Evolutionary conservation across 2,888 invertebrate genomes (phyloP).

Genomic region (Athrips mouffetella): DNA sequence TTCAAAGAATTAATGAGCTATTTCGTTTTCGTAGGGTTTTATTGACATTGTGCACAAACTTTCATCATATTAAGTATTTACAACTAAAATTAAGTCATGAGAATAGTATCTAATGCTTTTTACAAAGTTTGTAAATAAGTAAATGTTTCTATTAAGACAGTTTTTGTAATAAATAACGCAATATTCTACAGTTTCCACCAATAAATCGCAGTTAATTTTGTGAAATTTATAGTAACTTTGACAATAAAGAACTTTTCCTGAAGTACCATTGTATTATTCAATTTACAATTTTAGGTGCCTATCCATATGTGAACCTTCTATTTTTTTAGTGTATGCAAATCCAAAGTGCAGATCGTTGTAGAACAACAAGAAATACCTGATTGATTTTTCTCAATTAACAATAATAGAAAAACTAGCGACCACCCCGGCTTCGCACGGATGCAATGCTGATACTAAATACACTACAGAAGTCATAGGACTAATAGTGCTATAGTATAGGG

Average conservation of each 20-base stretch:
- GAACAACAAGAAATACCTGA: too few relatives aligned
- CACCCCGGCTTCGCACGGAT: too few relatives aligned
- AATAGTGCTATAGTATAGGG: too few relatives aligned
- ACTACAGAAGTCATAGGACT: too few relatives aligned
- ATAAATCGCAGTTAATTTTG: slow-evolving; percentile 56
- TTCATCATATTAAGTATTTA: slow-evolving; percentile 13
- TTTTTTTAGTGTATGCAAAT: too few relatives aligned
- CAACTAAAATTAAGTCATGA: slow-evolving; percentile 2
- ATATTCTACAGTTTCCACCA: slow-evolving; percentile 30
- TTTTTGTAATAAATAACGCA: slow-evolving; percentile 44
- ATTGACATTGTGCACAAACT: slow-evolving; percentile 28
- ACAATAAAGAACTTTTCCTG: slow-evolving; percentile 67
- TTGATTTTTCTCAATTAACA: too few relatives aligned
- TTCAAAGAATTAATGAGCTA: neutral
- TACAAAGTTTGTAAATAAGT: slow-evolving; percentile 35
- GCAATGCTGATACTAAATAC: too few relatives aligned
- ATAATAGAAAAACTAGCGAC: too few relatives aligned
- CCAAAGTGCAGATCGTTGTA: too few relatives aligned
- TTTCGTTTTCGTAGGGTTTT: neutral
- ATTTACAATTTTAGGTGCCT: too few relatives aligned
- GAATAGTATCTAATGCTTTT: slow-evolving; percentile 23
- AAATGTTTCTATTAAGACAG: slow-evolving; percentile 14
- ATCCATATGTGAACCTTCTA: too few relatives aligned
- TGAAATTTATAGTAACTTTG: slow-evolving; percentile 60
- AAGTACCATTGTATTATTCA: too few relatives aligned